Base-by-base conservation (phyloP, 2,888 invertebrate genomes). In the Caenorhabditis sinica region DNA sequence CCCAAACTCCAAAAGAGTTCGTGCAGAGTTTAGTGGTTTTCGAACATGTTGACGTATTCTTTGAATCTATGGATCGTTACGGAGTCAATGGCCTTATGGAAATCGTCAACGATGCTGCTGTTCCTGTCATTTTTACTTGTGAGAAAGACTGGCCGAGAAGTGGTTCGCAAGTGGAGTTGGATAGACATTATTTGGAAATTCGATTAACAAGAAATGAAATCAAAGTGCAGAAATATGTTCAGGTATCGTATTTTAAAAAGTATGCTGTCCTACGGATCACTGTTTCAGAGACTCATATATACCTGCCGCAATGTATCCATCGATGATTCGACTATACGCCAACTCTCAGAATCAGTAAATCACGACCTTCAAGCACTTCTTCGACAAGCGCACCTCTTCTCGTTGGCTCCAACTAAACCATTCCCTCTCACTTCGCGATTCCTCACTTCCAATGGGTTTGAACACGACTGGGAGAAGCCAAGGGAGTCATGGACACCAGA, bases 31-130 rank as follows among this genome's bases (percentile, higher is more conserved):
- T 83, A 33, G 51, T 83, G 2, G 83, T 83, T 11, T 69, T 83
- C 30, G 83, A 83, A 49, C 79, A 83, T 25, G 83, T 83, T 20
- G 83, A 83, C 51, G 79, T 83, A 20, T 80, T 83, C 20, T 83
- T 83, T 25, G 83, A 80, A 3, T 15, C 45, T 6, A 30, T 65
- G 11, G 83, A 83, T 71, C 56, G 71, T 17, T 15, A 58, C 49
- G 79, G 61, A 0, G 11, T 60, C 13, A 20, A 58, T n/a, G 75
- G 63, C 13, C 51, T 83, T 9, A 5, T 80, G 28, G 83, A 83
- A 20, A 25, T 65, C 25, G 40, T 71, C 20, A 80, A 79, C 20
- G 75, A 69, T 6, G 33, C 83, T 2, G 25, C 28, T 17, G 83
- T 83, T 23, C 83, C 83, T 2, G 33, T 83, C 0, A 51, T 83